Percentiles rank a stretch among this genome's conserved stretches.
These are phyloP conservation scores for Amphipoea oculea DNA, from an alignment of 2,888 invertebrate genomes.

Conservation along the genomic window DNA sequence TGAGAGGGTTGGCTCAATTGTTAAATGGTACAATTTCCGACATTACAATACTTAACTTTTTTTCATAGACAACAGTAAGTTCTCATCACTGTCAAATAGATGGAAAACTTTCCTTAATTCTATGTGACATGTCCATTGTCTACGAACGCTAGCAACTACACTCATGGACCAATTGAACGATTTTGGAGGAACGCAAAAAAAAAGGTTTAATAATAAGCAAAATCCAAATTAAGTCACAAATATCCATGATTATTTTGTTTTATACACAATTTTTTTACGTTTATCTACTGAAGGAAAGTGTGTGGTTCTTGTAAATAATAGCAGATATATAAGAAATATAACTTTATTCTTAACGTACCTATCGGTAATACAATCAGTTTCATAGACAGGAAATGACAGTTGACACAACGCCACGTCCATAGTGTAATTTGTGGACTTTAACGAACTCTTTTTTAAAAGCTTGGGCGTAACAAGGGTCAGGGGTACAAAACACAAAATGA, in stretches of 20 bases:
- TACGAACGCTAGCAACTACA: not conserved
- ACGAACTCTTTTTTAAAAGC: conserved; percentile 11
- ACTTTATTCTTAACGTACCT: too few relatives aligned
- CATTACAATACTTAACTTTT: not conserved
- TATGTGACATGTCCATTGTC: conserved; percentile 7
- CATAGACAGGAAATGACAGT: too few relatives aligned
- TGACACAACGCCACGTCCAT: too few relatives aligned
- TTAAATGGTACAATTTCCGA: conserved; percentile 11
- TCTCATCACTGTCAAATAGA: conserved; percentile 18
- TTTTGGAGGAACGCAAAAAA: not conserved
- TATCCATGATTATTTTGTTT: too few relatives aligned
- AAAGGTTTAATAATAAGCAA: not conserved
- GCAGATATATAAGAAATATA: too few relatives aligned
- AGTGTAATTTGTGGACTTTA: not conserved
- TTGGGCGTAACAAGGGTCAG: conserved; percentile 9
- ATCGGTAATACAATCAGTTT: too few relatives aligned
- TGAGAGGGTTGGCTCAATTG: conserved; percentile 18
- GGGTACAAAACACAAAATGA: conserved; percentile 9
- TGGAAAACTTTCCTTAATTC: conserved; percentile 21
- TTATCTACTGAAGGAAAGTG: not conserved
- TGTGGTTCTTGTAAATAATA: too few relatives aligned
- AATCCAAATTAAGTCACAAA: too few relatives aligned
- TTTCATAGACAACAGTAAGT: not conserved
- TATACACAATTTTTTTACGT: not conserved
- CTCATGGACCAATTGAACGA: not conserved